Conservation (phyloP, 2,797 vertebrate genomes). For the Etheostoma perlongum region DNA sequence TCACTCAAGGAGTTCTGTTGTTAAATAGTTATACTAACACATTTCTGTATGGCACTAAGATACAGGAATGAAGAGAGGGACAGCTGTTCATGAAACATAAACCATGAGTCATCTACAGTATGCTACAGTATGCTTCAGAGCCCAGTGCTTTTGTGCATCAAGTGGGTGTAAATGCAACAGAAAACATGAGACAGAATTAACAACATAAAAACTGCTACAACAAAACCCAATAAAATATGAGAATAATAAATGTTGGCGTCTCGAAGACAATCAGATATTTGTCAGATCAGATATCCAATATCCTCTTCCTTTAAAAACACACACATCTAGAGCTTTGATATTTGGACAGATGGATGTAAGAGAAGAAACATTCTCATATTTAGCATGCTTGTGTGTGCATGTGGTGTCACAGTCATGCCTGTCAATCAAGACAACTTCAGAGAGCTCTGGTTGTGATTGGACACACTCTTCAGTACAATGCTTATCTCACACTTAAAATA, state of each 20-base stretch:
- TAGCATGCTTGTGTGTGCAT: background rate
- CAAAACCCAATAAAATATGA: background rate
- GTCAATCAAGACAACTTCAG: slow-evolving; percentile 28
- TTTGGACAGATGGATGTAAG: background rate
- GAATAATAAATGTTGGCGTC: background rate
- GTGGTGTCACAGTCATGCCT: slow-evolving; percentile 35
- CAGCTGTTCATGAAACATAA: slow-evolving; percentile 54
- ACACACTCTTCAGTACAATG: slow-evolving; percentile 34
- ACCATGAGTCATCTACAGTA: slow-evolving; percentile 17
- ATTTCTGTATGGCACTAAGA: slow-evolving; percentile 9
- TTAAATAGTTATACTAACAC: slow-evolving; percentile 1
- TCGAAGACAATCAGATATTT: background rate
- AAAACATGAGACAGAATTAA: slow-evolving; percentile 6
- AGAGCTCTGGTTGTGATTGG: slow-evolving; percentile 24
- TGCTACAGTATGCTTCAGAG: slow-evolving; percentile 6
- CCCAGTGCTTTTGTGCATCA: background rate
- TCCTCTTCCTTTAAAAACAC: background rate
- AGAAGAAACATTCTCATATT: background rate
- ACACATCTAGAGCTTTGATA: slow-evolving; percentile 8
- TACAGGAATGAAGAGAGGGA: slow-evolving; percentile 15
- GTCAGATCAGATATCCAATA: background rate
- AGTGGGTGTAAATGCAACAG: slow-evolving; percentile 3
- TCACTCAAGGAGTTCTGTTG: background rate
- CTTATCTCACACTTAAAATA: slow-evolving; percentile 78
- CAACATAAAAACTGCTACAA: background rate